Evolutionary conservation across 2,888 invertebrate genomes (phyloP), one percentile per base, ranked within the genome.

Genomic region (Trisateles emortualis): DNA sequence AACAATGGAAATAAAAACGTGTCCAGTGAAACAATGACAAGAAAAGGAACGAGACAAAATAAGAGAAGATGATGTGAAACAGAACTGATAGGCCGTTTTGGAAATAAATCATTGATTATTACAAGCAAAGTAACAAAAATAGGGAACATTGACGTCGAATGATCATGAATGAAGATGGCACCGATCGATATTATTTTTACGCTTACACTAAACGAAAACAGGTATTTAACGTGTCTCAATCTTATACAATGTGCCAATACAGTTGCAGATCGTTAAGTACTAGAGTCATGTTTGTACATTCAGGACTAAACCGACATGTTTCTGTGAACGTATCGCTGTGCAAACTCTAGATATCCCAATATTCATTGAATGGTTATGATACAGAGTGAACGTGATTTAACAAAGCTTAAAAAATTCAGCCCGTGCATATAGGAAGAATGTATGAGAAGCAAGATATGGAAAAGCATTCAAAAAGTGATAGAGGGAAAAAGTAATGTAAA

Each of bases 71-170:
- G 88, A 84, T 78, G 82, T 88, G 85, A 86, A 83, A 84, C 74
- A 76, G 80, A 91, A 92, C 87, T 88, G 88, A 92, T 92, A 92
- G 93, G 92, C 91, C 93, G 92, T 93, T 94, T 94, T 94, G 94
- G 93, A 92, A 91, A 91, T 60, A 86, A 74, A 92, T 88, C 76
- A 84, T 75, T 84, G 85, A 84, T 81, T 72, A 80, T 76, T 85
- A 86, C 81, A 90, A 89, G 91, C 91, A 89, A 90, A 87, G 79
- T 77, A 90, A 92, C 72, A 74, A 79, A 86, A 86, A 72, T 75
- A 76, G 78, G 83, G 83, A 83, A 86, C 82, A 83, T 76, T 84
- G 84, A 84, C 85, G 78, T 78, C 77, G 74, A 77, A 78, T 64
- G 78, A 88, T 86, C 66, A 87, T 89, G 88, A 79, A 84, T 89